Percentiles rank a stretch among this genome's conserved stretches.
Evolutionary conservation across 1,140 invertebrate genomes (phyloP).

Genomic region (Papilio polytes): DNA sequence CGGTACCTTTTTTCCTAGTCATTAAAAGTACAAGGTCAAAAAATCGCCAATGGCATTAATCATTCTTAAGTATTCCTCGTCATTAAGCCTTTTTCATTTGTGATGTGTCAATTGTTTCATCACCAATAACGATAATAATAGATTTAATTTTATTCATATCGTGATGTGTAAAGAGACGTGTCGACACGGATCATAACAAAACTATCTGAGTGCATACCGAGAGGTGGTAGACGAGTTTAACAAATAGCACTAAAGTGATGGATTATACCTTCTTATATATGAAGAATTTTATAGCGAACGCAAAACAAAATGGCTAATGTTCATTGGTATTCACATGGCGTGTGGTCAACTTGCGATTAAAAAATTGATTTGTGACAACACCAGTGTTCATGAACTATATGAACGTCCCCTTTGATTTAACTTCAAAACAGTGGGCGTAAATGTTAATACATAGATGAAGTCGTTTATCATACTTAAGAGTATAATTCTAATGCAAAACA

Average conservation of each 20-base stretch:
- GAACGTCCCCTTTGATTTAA: background rate
- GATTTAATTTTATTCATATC: conserved; percentile 12
- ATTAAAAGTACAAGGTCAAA: no score
- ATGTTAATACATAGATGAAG: background rate
- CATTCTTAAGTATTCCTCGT: no score
- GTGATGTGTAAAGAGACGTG: conserved; percentile 42
- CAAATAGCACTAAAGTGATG: conserved; percentile 47
- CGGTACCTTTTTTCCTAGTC: no score
- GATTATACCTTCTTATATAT: conserved; percentile 24
- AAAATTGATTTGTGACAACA: background rate
- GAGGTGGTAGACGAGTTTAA: conserved; percentile 52
- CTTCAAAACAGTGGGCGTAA: background rate
- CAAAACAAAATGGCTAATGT: background rate
- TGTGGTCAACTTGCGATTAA: background rate
- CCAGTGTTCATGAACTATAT: no score
- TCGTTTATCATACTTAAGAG: conserved; percentile 11
- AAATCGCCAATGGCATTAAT: no score
- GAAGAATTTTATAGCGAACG: background rate
- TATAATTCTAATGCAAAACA: background rate
- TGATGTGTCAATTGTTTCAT: no score
- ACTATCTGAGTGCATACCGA: conserved; percentile 50
- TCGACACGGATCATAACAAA: conserved; percentile 60
- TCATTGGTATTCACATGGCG: background rate
- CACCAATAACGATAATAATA: background rate
- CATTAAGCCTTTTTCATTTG: no score